These are phyloP conservation scores for Myiopsitta monachus DNA, from an alignment of 2,113 vertebrate genomes.

Conservation along the genomic window DNA sequence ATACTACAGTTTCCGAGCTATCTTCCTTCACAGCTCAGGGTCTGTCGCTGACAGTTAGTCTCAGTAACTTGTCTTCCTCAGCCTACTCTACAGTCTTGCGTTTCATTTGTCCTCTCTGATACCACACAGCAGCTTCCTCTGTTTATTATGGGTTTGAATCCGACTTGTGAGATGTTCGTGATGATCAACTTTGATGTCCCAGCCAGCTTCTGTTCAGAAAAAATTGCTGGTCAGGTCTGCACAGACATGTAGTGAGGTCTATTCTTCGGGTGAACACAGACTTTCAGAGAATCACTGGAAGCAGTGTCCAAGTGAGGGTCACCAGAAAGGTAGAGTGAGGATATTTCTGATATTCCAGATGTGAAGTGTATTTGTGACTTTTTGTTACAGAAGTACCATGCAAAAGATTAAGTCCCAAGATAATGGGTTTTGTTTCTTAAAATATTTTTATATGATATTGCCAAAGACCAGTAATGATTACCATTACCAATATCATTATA, in stretches of 20 bases:
- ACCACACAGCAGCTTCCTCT: neutral
- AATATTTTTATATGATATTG: neutral
- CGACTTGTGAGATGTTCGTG: accelerated
- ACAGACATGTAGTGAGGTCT: neutral
- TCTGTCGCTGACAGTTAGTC: neutral
- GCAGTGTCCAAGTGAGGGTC: neutral
- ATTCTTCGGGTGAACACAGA: neutral
- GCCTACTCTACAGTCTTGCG: neutral
- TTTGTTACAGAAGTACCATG: neutral
- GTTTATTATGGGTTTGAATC: neutral
- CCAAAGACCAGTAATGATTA: neutral
- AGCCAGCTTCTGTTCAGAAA: neutral
- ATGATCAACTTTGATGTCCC: neutral
- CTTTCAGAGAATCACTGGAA: neutral
- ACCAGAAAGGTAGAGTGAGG: accelerated
- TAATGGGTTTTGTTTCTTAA: neutral
- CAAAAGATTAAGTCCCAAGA: neutral
- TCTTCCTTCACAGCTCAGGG: neutral
- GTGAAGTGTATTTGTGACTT: neutral
- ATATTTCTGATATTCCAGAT: neutral
- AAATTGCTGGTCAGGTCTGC: neutral
- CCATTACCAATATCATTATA: no score
- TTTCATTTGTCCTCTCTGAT: neutral
- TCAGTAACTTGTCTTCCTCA: neutral
- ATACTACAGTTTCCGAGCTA: neutral